Conservation (phyloP, 1,140 invertebrate species). For the Ips typographus region DNA sequence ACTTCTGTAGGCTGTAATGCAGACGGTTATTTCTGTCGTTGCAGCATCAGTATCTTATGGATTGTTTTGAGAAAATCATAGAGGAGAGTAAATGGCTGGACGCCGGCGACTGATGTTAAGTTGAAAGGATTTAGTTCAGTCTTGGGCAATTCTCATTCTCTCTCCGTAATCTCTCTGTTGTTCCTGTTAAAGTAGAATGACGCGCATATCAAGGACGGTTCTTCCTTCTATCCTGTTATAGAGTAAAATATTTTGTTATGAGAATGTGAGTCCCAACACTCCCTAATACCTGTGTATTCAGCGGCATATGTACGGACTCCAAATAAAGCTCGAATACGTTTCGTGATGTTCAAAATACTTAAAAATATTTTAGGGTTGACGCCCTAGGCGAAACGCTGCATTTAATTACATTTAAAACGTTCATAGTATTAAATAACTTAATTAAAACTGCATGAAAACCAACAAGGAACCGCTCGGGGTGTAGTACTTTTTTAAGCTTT, state of each 20-base stretch:
- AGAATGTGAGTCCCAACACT: neutral
- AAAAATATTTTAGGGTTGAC: no score
- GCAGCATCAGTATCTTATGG: constrained; percentile 89
- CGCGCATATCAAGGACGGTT: neutral
- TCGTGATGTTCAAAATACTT: no score
- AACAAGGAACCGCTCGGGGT: no score
- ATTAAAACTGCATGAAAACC: no score
- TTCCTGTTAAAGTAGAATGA: neutral
- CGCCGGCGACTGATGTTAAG: constrained; percentile 65
- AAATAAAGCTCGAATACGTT: no score
- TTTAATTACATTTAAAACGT: no score
- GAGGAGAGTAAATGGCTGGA: constrained; percentile 84
- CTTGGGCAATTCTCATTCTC: neutral
- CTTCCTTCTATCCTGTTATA: neutral
- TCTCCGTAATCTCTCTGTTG: neutral
- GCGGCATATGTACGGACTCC: no score
- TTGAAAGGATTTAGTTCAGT: neutral
- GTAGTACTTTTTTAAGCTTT: no score
- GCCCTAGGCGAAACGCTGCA: no score
- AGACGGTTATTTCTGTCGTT: constrained; percentile 50
- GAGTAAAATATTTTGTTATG: neutral
- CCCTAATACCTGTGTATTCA: neutral
- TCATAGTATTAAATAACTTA: no score
- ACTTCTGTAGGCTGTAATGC: no score
- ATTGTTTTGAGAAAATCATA: constrained; percentile 92